phyloP scores from a whole-genome alignment of 2,888 invertebrate species.

The Dorcus hopei region DNA sequence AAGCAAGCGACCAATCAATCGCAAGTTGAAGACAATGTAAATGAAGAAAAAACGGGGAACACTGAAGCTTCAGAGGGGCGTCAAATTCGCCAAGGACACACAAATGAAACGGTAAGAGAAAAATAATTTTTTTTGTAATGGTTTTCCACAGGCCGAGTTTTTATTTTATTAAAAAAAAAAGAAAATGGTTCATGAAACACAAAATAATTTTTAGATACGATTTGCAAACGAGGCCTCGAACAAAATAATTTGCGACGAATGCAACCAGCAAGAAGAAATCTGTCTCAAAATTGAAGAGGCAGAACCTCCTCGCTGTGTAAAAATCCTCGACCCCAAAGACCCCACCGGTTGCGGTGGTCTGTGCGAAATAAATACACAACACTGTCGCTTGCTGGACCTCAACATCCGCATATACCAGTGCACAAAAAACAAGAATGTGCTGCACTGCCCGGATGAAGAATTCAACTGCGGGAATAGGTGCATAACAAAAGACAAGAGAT shows the following conservation, averaged over 20 bases:
- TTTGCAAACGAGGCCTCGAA: not conserved
- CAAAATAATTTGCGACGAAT: slow-evolving; percentile 28
- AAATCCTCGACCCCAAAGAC: slow-evolving; percentile 38
- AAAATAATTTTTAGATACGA: not conserved
- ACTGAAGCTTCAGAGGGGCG: too few species aligned
- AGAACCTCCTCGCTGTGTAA: slow-evolving; percentile 37
- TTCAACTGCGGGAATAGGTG: slow-evolving; percentile 75
- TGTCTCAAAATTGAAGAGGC: slow-evolving; percentile 40
- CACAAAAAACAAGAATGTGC: slow-evolving; percentile 56
- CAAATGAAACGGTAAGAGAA: too few species aligned
- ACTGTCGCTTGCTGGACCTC: slow-evolving; percentile 60
- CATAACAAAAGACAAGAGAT: slow-evolving; percentile 60
- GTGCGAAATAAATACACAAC: slow-evolving; percentile 62
- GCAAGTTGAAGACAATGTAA: too few species aligned
- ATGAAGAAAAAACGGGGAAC: too few species aligned
- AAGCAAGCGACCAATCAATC: too few species aligned
- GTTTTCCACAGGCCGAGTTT: too few species aligned
- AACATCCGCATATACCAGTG: slow-evolving; percentile 53
- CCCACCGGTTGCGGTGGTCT: slow-evolving; percentile 63
- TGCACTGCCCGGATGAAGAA: slow-evolving; percentile 61
- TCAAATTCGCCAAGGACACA: too few species aligned
- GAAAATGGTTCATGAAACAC: too few species aligned
- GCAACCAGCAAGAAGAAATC: slow-evolving; percentile 31
- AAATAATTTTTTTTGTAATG: not conserved
- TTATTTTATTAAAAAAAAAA: too few species aligned